A percentile compares a stretch with the other conserved stretches of the same genome.
These are phyloP conservation scores for Vulpes lagopus DNA, from an alignment of 2,113 vertebrate species.

Conservation along the genomic window DNA sequence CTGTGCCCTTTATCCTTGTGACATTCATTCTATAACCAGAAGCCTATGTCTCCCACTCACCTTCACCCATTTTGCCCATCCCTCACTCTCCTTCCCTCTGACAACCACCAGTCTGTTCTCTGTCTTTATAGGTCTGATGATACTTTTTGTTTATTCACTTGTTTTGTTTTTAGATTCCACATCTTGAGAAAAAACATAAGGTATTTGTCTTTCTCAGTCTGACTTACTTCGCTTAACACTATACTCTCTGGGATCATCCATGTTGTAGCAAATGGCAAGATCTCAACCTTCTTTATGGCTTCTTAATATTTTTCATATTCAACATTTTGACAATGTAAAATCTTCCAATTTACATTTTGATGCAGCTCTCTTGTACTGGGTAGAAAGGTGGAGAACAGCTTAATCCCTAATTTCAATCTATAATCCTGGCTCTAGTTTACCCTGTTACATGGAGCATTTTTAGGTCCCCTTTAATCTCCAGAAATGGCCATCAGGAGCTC, in stretches of 20 bases:
- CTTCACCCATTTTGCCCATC: too few relatives aligned
- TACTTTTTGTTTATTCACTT: too few relatives aligned
- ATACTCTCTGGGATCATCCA: neutral
- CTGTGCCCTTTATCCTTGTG: too few relatives aligned
- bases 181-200: neutral
- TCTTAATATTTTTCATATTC: conserved; percentile 20
- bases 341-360: neutral
- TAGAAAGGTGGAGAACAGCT: neutral
- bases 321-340: conserved; percentile 19
- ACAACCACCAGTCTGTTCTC: too few relatives aligned
- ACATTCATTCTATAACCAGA: too few relatives aligned
- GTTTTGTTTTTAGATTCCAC: too few relatives aligned
- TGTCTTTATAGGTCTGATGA: too few relatives aligned
- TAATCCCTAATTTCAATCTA: neutral
- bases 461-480: neutral
- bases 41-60: too few relatives aligned
- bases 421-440: neutral
- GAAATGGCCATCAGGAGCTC: neutral
- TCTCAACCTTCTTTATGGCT: neutral
- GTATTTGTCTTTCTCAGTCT: neutral
- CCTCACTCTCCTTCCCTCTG: too few relatives aligned
- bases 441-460: neutral
- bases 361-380: neutral
- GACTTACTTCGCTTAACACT: neutral
- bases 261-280: neutral